Conservation (phyloP, 2,888 invertebrate genomes). For the Oscheius myriophilus region DNA sequence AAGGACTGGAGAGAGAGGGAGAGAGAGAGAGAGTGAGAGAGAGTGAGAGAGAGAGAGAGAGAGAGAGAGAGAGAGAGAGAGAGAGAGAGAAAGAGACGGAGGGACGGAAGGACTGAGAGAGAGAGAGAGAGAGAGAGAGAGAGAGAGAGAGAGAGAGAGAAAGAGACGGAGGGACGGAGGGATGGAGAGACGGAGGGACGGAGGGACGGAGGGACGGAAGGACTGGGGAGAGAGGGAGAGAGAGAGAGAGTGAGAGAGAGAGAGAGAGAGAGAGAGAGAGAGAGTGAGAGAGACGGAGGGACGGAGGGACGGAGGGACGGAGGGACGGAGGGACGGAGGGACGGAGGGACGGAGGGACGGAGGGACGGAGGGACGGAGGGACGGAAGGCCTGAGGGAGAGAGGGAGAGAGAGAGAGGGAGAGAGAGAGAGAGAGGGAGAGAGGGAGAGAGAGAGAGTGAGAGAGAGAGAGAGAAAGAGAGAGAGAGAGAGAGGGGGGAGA, state of each 20-base stretch:
- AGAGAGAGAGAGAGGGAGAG: background rate
- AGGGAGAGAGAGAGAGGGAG: background rate
- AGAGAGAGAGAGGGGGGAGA: background rate
- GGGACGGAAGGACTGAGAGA: background rate
- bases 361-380: background rate
- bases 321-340: background rate
- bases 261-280: background rate
- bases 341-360: background rate
- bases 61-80: background rate
- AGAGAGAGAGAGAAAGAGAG: background rate
- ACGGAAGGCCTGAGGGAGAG: background rate
- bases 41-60: background rate
- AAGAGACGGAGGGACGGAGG: background rate
- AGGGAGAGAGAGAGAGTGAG: background rate
- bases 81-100: background rate
- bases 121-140: background rate
- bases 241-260: background rate
- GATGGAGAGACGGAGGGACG: background rate
- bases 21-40: background rate
- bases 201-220: too few relatives aligned
- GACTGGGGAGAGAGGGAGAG: background rate
- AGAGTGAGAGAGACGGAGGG: background rate
- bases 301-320: background rate
- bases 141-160: background rate
- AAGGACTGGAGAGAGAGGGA: background rate